A percentile compares a stretch with the other conserved stretches of the same genome.
Conservation (phyloP, 2,888 invertebrate species). For the Barypeithes pellucidus region DNA sequence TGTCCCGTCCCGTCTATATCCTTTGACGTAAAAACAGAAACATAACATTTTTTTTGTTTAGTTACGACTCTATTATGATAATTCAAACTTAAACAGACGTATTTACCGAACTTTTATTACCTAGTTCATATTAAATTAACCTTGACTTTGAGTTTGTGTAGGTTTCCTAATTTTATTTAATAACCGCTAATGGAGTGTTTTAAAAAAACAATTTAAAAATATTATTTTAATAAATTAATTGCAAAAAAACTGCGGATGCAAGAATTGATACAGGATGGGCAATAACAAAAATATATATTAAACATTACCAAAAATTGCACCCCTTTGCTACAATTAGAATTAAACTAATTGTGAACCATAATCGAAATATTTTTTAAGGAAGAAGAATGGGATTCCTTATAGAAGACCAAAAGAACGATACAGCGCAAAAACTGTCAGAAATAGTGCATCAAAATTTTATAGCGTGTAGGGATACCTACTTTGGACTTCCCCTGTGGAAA, state of each 20-base stretch:
- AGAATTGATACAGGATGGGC: too few species aligned
- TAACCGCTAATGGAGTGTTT: not conserved
- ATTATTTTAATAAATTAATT: too few species aligned
- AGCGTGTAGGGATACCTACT: conserved; percentile 84
- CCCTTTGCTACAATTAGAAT: too few species aligned
- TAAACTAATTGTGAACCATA: too few species aligned
- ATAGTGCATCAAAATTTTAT: conserved; percentile 86
- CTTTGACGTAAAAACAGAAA: too few species aligned
- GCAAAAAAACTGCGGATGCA: too few species aligned
- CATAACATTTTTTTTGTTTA: too few species aligned
- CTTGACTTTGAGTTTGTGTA: conserved; percentile 44
- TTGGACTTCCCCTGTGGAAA: conserved; percentile 89
- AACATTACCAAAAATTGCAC: too few species aligned
- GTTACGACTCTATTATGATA: not conserved
- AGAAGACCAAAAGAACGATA: conserved; percentile 67
- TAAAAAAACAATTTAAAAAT: too few species aligned
- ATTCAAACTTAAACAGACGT: conserved; percentile 25
- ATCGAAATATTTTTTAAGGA: conserved; percentile 69
- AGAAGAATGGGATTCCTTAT: conserved; percentile 83
- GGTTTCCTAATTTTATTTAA: conserved; percentile 7
- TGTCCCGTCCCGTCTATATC: too few species aligned
- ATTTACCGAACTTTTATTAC: conserved; percentile 32
- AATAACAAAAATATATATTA: too few species aligned
- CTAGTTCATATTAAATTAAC: conserved; percentile 34
- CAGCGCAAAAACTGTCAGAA: conserved; percentile 78